Evolutionary conservation across 2,113 vertebrate species (phyloP).

Genomic region (Sialia sialis): DNA sequence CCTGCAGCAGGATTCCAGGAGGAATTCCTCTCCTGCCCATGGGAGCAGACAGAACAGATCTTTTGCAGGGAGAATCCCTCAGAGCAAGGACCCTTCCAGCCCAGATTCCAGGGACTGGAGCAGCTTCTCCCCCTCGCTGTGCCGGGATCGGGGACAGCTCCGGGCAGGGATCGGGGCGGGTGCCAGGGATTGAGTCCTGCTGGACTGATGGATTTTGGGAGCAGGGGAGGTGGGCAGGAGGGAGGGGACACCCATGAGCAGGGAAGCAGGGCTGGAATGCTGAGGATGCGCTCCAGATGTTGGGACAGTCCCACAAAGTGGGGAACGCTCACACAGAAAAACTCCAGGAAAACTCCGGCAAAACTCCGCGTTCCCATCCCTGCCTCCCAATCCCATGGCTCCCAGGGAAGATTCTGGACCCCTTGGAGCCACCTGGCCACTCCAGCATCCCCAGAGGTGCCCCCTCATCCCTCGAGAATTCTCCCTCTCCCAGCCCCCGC

Average conservation of each 20-base stretch:
- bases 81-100: neutral
- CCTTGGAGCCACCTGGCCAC: neutral
- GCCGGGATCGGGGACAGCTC: neutral
- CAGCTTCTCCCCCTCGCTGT: neutral
- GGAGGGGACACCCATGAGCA: accelerated
- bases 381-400: neutral
- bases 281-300: accelerated
- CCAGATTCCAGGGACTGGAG: neutral
- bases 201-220: neutral
- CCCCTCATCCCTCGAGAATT: neutral
- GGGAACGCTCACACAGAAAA: accelerated
- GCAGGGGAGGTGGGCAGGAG: accelerated
- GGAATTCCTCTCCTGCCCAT: neutral
- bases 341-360: accelerated
- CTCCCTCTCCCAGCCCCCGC: neutral
- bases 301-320: accelerated
- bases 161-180: accelerated
- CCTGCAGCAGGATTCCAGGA: neutral
- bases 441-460: neutral
- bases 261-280: accelerated
- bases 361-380: neutral
- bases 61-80: neutral
- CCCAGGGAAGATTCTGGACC: neutral
- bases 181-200: accelerated
- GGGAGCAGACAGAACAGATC: neutral